Conservation (phyloP, 2,113 vertebrate species). For the Gymnobelideus leadbeateri region DNA sequence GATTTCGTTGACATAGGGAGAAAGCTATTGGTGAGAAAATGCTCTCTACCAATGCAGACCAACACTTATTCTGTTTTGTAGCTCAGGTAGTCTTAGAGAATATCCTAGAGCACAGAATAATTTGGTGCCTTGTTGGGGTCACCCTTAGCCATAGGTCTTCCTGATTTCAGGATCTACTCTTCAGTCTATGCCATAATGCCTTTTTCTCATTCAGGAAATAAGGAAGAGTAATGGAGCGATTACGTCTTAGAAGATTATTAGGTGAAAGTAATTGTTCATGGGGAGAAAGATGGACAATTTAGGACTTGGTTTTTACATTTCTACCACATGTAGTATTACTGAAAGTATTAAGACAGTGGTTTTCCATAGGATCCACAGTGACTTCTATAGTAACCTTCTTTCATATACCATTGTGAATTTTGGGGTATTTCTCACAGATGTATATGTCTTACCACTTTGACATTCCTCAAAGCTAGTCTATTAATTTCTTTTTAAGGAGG, state of each 20-base stretch:
- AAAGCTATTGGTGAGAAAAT: background rate
- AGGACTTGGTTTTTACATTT: background rate
- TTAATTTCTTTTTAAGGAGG: background rate
- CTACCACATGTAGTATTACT: background rate
- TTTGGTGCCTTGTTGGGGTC: background rate
- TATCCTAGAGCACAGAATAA: background rate
- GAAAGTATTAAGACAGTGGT: background rate
- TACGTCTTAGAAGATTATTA: background rate
- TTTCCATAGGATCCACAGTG: background rate
- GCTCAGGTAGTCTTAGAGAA: background rate
- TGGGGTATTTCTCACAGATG: background rate
- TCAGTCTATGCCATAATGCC: background rate
- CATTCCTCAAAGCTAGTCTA: background rate
- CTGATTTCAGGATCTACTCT: background rate
- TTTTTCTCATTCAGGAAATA: conserved; percentile 1
- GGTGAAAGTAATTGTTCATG: background rate
- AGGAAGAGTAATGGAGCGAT: background rate
- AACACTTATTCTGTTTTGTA: background rate
- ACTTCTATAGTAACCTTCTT: background rate
- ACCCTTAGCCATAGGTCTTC: background rate
- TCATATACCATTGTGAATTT: background rate
- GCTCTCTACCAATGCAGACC: background rate
- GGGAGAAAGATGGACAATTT: background rate
- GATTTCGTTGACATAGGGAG: background rate
- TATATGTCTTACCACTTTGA: background rate